Conservation (phyloP, 2,888 invertebrate genomes). For the Melitaea athalia region DNA sequence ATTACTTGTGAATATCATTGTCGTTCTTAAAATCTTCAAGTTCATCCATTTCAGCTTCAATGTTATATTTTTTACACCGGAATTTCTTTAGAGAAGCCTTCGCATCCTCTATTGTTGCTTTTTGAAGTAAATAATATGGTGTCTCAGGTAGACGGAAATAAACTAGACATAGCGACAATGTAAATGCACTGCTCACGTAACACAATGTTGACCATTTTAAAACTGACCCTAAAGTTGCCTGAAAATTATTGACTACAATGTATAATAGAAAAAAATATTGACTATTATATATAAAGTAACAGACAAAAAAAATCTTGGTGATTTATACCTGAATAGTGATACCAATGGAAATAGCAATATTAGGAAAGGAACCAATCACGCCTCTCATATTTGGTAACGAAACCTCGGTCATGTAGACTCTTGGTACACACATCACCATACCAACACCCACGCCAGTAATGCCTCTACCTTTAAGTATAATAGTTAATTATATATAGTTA, state of each 20-base stretch:
- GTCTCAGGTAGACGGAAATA: conserved; percentile 57
- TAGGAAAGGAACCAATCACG: conserved; percentile 84
- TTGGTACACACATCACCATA: conserved; percentile 83
- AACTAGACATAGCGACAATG: conserved; percentile 42
- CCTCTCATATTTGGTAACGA: conserved; percentile 87
- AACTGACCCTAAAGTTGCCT: conserved; percentile 54
- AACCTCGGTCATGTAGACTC: conserved; percentile 84
- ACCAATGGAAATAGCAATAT: conserved; percentile 84
- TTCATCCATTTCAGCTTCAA: conserved; percentile 53
- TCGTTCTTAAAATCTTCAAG: conserved; percentile 55
- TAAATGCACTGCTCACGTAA: conserved; percentile 44
- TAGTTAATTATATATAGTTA: not conserved
- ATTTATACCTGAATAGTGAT: conserved; percentile 69
- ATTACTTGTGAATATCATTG: conserved; percentile 61
- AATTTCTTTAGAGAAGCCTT: conserved; percentile 48
- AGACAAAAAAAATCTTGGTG: not conserved
- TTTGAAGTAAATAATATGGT: conserved; percentile 58
- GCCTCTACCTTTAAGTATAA: conserved; percentile 68
- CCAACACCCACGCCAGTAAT: conserved; percentile 85
- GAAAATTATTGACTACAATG: conserved; percentile 35
- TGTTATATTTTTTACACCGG: conserved; percentile 48
- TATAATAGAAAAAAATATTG: not conserved
- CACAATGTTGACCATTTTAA: conserved; percentile 53
- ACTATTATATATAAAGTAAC: not conserved
- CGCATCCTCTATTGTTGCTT: conserved; percentile 41